A percentile compares a stretch with the other conserved stretches of the same genome.
Conservation (phyloP, 1,140 invertebrate genomes). For the Apis florea region DNA sequence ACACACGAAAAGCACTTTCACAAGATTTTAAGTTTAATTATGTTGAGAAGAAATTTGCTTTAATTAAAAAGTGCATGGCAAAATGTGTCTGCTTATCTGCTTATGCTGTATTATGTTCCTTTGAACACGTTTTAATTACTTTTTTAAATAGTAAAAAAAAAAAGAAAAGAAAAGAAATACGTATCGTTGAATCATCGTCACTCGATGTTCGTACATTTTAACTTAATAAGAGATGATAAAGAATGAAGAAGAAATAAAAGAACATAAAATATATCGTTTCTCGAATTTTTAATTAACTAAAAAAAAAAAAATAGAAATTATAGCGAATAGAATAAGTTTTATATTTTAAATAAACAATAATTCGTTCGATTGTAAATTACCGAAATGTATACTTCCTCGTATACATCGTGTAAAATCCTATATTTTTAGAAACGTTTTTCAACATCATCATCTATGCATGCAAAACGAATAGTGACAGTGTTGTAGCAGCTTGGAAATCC, state of each 20-base stretch:
- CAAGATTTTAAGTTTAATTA: conserved; percentile 5
- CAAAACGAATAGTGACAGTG: neutral
- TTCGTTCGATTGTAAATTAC: too few species aligned
- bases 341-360: too few species aligned
- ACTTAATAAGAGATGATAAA: neutral
- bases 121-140: conserved; percentile 9
- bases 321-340: too few species aligned
- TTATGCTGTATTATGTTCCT: neutral
- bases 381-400: too few species aligned
- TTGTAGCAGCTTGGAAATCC: neutral
- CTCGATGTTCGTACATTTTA: neutral
- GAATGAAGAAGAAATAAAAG: too few species aligned
- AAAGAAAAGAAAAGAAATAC: neutral
- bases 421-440: neutral
- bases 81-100: neutral
- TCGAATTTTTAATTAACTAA: too few species aligned
- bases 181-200: neutral
- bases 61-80: conserved; percentile 8
- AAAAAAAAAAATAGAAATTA: too few species aligned
- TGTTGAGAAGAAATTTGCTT: neutral
- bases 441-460: neutral
- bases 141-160: neutral
- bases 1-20: neutral
- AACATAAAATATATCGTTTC: too few species aligned
- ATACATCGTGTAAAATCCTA: too few species aligned